Evolutionary conservation across 2,888 invertebrate species (phyloP).

Genomic region (Epsilonema sp.): DNA sequence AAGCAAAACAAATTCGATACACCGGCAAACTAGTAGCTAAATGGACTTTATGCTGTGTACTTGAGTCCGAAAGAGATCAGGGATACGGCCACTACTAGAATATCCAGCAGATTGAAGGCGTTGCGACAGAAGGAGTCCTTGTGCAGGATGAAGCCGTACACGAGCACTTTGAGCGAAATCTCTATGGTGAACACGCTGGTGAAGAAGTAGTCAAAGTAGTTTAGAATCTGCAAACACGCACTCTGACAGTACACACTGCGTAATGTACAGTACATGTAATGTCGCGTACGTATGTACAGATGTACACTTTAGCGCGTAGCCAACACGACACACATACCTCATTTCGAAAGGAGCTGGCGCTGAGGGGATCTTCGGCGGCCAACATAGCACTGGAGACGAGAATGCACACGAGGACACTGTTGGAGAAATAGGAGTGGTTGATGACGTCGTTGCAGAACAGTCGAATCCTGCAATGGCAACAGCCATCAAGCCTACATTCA

Average conservation of each 20-base stretch:
- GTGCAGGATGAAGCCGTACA: slow-evolving; percentile 92
- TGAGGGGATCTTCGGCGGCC: slow-evolving; percentile 87
- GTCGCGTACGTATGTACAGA: too few species aligned
- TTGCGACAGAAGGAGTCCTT: slow-evolving; percentile 95
- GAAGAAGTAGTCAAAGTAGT: slow-evolving; percentile 92
- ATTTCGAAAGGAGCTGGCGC: slow-evolving; percentile 55
- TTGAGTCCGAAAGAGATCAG: slow-evolving; percentile 77
- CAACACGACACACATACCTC: too few species aligned
- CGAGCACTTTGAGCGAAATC: slow-evolving; percentile 71
- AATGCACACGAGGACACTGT: slow-evolving; percentile 86
- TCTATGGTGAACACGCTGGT: slow-evolving; percentile 94
- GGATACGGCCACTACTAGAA: slow-evolving; percentile 92
- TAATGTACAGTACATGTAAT: too few species aligned
- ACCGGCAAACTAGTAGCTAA: too few species aligned
- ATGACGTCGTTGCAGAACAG: slow-evolving; percentile 87
- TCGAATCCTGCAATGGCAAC: too few species aligned
- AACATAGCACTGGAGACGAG: slow-evolving; percentile 95
- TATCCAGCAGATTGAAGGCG: slow-evolving; percentile 91
- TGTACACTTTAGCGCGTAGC: too few species aligned
- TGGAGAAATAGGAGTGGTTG: slow-evolving; percentile 83
- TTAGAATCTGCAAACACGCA: slow-evolving; percentile 72
- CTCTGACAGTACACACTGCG: too few species aligned
- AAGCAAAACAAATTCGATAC: too few species aligned
- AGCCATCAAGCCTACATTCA: too few species aligned
- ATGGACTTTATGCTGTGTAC: too few species aligned